A percentile compares a stretch with the other conserved stretches of the same genome.
phyloP scores from a whole-genome alignment of 2,888 invertebrate genomes.

The Andrena fulva region DNA sequence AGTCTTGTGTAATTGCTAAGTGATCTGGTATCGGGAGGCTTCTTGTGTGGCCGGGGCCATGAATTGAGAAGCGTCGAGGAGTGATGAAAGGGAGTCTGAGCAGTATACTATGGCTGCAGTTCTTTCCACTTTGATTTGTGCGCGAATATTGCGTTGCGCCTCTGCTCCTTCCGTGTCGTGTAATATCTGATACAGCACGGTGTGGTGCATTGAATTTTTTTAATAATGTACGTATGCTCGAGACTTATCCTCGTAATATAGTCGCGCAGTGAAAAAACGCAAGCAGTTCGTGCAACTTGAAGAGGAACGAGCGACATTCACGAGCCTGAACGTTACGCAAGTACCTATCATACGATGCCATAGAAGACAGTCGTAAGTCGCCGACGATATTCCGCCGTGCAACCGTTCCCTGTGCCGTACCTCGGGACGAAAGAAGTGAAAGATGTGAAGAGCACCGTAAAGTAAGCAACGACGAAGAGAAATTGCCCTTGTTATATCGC shows the following conservation, averaged over 20 bases:
- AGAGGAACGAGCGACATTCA: conserved; percentile 20
- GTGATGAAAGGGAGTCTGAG: no score
- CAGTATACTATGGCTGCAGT: no score
- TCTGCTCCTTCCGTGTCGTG: no score
- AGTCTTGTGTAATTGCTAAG: background rate
- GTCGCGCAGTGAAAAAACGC: background rate
- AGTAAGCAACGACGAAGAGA: conserved; percentile 45
- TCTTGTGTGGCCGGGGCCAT: no score
- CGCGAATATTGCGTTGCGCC: no score
- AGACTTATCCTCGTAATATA: background rate
- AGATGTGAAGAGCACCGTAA: conserved; percentile 2
- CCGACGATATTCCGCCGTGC: conserved; percentile 19
- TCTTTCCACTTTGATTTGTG: no score
- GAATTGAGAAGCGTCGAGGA: no score
- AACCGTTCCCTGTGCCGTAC: conserved; percentile 9
- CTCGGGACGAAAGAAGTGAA: background rate
- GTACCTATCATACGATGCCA: conserved; percentile 16
- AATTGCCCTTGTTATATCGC: conserved; percentile 45
- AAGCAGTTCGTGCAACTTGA: conserved; percentile 17
- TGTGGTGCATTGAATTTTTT: background rate
- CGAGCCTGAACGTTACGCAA: conserved; percentile 47
- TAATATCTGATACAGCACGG: no score
- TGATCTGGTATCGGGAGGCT: background rate
- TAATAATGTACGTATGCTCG: background rate
- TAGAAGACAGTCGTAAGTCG: conserved; percentile 26